These are phyloP conservation scores for Streptopelia turtur DNA, from an alignment of 2,797 vertebrate species.

Conservation along the genomic window DNA sequence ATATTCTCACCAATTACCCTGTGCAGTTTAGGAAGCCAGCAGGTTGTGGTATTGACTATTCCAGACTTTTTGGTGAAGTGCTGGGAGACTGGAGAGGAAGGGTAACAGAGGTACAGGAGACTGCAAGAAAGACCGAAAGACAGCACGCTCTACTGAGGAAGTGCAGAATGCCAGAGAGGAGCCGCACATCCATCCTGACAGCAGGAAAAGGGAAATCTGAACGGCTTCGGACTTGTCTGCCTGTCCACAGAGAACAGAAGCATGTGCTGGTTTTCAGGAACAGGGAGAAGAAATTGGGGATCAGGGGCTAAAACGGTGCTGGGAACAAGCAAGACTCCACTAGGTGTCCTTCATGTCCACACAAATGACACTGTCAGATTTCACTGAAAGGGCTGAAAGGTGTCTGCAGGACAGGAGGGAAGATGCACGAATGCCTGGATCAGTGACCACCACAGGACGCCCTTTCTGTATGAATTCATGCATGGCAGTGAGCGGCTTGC, in stretches of 20 bases:
- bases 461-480: background rate
- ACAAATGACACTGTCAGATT: constrained; percentile 38
- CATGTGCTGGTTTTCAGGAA: background rate
- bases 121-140: background rate
- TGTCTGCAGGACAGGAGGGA: background rate
- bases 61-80: background rate
- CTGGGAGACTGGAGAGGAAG: background rate
- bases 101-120: background rate
- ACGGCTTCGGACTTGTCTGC: background rate
- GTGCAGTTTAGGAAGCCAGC: background rate
- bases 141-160: background rate
- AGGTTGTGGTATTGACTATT: background rate
- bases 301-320: background rate
- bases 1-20: background rate
- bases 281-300: background rate
- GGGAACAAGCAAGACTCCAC: constrained; percentile 56
- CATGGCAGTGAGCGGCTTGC: background rate
- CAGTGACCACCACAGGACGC: fast-evolving
- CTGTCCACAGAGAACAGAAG: background rate
- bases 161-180: background rate
- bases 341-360: constrained; percentile 72
- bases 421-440: background rate
- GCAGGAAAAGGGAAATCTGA: background rate
- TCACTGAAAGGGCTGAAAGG: background rate
- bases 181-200: background rate